These are phyloP conservation scores for Athalia rosae DNA, from an alignment of 2,888 invertebrate species.

Conservation along the genomic window DNA sequence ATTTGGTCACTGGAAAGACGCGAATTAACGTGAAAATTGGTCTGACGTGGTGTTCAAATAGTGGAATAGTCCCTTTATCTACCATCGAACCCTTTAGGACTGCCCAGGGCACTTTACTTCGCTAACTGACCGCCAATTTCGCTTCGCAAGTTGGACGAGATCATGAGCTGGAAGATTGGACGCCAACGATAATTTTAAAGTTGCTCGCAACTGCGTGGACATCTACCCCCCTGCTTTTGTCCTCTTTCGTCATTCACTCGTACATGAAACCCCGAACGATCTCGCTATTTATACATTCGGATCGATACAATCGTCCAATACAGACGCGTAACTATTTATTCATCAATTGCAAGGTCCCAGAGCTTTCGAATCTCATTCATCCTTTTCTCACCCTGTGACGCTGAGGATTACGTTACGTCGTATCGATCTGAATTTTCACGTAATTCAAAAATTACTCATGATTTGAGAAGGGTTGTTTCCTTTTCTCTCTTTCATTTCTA, in stretches of 20 bases:
- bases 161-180: slow-evolving; percentile 63
- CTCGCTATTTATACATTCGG: too few species aligned
- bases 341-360: too few species aligned
- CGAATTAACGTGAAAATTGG: slow-evolving; percentile 39
- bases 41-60: slow-evolving; percentile 20
- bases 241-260: not conserved
- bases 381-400: too few species aligned
- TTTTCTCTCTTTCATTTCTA: too few species aligned
- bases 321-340: too few species aligned
- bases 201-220: slow-evolving; percentile 39
- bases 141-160: slow-evolving; percentile 43
- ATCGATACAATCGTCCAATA: too few species aligned
- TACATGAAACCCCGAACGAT: too few species aligned
- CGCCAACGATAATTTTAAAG: slow-evolving; percentile 54
- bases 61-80: slow-evolving; percentile 20
- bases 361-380: too few species aligned
- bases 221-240: slow-evolving; percentile 9
- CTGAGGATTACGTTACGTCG: too few species aligned
- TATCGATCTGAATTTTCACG: too few species aligned
- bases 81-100: slow-evolving; percentile 15
- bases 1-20: slow-evolving; percentile 36
- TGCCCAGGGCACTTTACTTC: slow-evolving; percentile 24
- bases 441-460: too few species aligned
- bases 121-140: slow-evolving; percentile 56
- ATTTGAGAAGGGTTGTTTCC: too few species aligned